phyloP scores from a whole-genome alignment of 2,113 vertebrate species.

The Neopipo cinnamomea region DNA sequence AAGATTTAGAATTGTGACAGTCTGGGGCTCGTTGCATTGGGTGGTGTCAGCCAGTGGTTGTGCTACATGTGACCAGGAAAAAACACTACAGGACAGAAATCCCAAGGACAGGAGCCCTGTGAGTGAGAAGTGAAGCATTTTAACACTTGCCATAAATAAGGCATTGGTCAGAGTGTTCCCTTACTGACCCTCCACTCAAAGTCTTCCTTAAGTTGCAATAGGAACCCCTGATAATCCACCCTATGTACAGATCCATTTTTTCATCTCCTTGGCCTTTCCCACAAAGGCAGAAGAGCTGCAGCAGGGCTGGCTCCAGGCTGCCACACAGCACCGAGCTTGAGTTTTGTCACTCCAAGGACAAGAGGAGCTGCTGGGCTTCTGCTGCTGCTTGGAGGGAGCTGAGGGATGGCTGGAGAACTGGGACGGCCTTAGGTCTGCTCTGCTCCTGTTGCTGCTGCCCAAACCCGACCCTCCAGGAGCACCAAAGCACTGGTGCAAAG shows the following conservation, averaged over 20 bases:
- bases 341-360: background rate
- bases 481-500: too few relatives aligned
- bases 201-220: background rate
- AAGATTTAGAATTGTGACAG: background rate
- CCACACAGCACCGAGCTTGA: background rate
- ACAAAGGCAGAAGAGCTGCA: background rate
- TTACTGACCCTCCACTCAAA: background rate
- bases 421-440: background rate
- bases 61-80: background rate
- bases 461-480: background rate
- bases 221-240: background rate
- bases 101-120: background rate
- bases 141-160: background rate
- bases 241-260: background rate
- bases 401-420: background rate
- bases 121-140: background rate
- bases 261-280: background rate
- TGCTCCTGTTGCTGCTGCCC: background rate
- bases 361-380: background rate
- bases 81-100: background rate
- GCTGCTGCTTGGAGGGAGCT: background rate
- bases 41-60: background rate
- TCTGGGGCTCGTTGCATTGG: background rate
- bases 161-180: background rate
- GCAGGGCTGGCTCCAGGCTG: background rate